phyloP scores from a whole-genome alignment of 2,797 vertebrate species.

The Chloroceryle inda region DNA sequence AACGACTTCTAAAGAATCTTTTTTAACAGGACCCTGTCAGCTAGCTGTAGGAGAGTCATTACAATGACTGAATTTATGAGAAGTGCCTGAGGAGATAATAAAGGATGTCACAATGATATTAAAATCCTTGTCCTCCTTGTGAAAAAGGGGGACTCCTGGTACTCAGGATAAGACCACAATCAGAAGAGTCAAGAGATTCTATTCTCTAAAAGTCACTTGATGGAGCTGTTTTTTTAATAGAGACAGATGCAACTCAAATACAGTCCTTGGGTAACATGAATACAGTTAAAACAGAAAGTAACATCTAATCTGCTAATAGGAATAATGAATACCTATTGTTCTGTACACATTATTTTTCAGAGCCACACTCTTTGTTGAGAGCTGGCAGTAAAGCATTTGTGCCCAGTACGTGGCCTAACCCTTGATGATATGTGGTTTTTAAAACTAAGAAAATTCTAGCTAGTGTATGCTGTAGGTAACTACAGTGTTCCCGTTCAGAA shows the following conservation, averaged over 20 bases:
- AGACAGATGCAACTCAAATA: neutral
- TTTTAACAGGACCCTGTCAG: neutral
- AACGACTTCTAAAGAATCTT: neutral
- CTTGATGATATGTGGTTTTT: neutral
- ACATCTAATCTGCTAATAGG: neutral
- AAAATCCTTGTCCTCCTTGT: constrained; percentile 22
- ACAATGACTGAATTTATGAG: constrained; percentile 31
- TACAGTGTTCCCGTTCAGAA: neutral
- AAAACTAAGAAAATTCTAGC: neutral
- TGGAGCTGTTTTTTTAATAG: neutral
- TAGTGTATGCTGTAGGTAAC: neutral
- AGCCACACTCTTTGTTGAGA: neutral
- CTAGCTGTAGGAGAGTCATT: constrained; percentile 9
- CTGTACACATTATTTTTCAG: neutral
- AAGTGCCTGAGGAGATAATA: constrained; percentile 26
- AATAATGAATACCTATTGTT: neutral
- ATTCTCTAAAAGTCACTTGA: neutral
- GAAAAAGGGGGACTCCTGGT: neutral
- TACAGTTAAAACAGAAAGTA: constrained; percentile 7
- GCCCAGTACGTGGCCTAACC: neutral
- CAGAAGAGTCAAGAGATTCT: neutral
- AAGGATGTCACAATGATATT: constrained; percentile 12
- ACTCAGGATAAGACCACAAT: neutral
- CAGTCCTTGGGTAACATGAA: neutral
- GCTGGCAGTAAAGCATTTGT: neutral